Conservation (phyloP, 2,113 vertebrate species). For the Rhinopomastus cyanomelas region DNA sequence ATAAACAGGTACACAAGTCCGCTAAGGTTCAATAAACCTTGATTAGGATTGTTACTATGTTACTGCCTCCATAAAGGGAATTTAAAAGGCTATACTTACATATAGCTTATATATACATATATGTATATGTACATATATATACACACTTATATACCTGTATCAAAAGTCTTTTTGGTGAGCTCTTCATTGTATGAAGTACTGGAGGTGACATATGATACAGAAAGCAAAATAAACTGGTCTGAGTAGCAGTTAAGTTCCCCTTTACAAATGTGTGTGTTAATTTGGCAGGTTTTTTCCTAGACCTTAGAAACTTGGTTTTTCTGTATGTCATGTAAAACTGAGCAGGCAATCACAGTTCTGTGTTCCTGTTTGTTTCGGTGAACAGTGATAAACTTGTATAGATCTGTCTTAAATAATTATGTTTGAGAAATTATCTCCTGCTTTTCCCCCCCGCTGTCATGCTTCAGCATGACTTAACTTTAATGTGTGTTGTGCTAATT, state of each 20-base stretch:
- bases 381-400: not conserved
- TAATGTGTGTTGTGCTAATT: not conserved
- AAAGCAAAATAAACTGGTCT: not conserved
- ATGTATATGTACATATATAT: too few relatives aligned
- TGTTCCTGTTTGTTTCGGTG: not conserved
- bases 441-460: not conserved
- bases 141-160: too few relatives aligned
- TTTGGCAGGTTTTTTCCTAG: not conserved
- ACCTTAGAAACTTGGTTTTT: not conserved
- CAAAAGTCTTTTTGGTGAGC: not conserved
- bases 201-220: not conserved
- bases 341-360: not conserved
- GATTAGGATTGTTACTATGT: not conserved
- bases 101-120: too few relatives aligned
- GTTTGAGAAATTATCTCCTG: conserved; percentile 14
- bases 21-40: not conserved
- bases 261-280: not conserved
- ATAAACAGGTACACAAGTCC: fast-evolving
- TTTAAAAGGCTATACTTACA: not conserved
- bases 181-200: not conserved
- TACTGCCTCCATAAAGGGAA: not conserved
- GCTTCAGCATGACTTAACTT: conserved; percentile 23
- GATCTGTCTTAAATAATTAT: not conserved
- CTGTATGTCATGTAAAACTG: not conserved
- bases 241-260: not conserved